Percentiles rank a stretch among this genome's conserved stretches.
Conservation (phyloP, 2,888 invertebrate genomes). For the Tuberolachnus salignus region DNA sequence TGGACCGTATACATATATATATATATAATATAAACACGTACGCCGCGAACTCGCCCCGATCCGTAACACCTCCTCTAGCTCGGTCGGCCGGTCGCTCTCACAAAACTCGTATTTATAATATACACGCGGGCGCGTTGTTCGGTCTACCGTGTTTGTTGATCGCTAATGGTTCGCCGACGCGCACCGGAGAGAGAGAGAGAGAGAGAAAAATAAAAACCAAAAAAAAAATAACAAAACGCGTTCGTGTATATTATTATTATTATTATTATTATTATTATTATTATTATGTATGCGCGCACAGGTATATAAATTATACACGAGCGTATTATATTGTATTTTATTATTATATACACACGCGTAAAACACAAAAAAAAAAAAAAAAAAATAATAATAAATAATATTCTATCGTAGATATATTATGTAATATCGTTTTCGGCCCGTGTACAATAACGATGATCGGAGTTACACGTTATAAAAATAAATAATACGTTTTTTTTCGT, state of each 20-base stretch:
- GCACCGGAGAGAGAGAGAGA: background rate
- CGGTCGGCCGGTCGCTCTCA: background rate
- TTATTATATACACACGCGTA: no score
- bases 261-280: no score
- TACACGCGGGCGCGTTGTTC: background rate
- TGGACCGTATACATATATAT: background rate
- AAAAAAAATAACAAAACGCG: conserved; percentile 18
- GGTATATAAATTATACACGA: background rate
- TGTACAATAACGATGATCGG: background rate
- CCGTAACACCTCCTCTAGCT: background rate
- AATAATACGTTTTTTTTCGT: no score
- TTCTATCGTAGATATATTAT: no score
- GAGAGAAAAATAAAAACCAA: background rate
- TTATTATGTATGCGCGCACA: no score
- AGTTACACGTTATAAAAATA: no score
- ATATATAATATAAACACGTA: background rate
- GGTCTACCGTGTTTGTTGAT: conserved; percentile 51
- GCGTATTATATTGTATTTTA: background rate
- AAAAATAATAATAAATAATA: no score
- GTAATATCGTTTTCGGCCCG: no score
- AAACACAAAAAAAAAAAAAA: no score
- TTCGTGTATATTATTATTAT: background rate
- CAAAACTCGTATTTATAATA: background rate
- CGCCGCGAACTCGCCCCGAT: background rate
- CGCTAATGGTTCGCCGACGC: conserved; percentile 48